These are phyloP conservation scores for Eupelmus urozonus DNA, from an alignment of 2,888 invertebrate genomes.

Conservation along the genomic window DNA sequence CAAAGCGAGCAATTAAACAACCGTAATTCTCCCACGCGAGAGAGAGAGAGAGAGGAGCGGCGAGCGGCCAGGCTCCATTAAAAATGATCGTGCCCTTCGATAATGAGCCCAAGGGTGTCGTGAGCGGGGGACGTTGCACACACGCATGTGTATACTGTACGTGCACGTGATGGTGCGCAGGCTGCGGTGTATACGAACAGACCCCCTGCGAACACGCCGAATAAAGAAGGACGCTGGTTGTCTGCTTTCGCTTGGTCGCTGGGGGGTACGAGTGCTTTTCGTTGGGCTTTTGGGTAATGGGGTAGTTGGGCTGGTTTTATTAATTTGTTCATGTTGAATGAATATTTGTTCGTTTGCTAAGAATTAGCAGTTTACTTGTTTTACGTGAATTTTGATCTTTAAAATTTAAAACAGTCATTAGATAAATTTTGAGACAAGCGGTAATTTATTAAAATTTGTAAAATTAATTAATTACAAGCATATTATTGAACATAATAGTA, in stretches of 20 bases:
- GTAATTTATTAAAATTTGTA: no score
- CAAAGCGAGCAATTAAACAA: conserved; percentile 64
- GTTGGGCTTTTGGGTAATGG: no score
- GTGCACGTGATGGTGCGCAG: background rate
- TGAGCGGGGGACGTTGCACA: background rate
- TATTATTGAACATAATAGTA: no score
- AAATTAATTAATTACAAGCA: no score
- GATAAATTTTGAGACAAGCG: no score
- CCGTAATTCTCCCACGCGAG: conserved; percentile 67
- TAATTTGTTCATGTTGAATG: no score
- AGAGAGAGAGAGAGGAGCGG: conserved; percentile 26
- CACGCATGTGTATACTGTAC: background rate
- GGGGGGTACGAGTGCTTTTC: no score
- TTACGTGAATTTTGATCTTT: no score
- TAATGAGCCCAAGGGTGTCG: conserved; percentile 54
- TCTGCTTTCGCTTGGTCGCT: background rate
- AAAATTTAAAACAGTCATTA: no score
- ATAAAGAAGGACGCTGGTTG: background rate
- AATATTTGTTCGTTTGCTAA: no score
- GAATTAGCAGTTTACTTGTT: no score
- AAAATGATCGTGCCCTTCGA: conserved; percentile 46
- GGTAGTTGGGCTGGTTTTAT: no score
- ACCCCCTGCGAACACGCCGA: conserved; percentile 44
- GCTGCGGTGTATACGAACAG: background rate
- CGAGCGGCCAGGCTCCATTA: background rate